These are phyloP conservation scores for Spisula subtruncata DNA, from an alignment of 2,888 invertebrate genomes.

Conservation along the genomic window DNA sequence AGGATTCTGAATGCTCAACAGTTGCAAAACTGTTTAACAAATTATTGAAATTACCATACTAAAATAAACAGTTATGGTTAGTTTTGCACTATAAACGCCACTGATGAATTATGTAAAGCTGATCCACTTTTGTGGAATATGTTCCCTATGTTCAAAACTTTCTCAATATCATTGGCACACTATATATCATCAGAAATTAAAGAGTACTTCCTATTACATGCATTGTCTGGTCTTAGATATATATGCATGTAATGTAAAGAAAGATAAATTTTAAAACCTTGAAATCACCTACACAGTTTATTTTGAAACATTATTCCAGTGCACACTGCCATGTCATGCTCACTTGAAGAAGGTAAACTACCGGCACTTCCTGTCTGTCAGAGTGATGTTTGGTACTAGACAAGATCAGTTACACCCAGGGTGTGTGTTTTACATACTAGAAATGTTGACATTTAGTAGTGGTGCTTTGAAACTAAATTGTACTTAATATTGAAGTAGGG, in stretches of 20 bases:
- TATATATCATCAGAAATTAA: no score
- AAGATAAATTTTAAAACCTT: neutral
- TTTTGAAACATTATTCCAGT: slow-evolving; percentile 8
- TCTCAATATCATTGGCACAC: no score
- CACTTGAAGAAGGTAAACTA: neutral
- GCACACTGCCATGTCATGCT: neutral
- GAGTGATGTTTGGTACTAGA: neutral
- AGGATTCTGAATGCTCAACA: no score
- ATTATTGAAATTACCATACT: no score
- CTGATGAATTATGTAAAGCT: no score
- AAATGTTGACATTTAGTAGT: neutral
- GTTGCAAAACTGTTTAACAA: no score
- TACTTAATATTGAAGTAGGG: slow-evolving; percentile 5
- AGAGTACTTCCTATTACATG: neutral
- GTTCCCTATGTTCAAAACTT: no score
- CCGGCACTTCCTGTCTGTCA: neutral
- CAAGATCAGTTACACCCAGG: neutral
- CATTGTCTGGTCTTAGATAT: neutral
- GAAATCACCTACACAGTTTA: neutral
- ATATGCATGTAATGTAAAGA: neutral
- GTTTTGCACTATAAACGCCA: no score
- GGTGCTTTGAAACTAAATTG: neutral
- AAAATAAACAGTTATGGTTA: no score
- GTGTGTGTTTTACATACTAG: neutral
- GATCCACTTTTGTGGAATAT: no score